These are phyloP conservation scores for Zosterops borbonicus DNA, from an alignment of 2,113 vertebrate genomes.

Conservation along the genomic window DNA sequence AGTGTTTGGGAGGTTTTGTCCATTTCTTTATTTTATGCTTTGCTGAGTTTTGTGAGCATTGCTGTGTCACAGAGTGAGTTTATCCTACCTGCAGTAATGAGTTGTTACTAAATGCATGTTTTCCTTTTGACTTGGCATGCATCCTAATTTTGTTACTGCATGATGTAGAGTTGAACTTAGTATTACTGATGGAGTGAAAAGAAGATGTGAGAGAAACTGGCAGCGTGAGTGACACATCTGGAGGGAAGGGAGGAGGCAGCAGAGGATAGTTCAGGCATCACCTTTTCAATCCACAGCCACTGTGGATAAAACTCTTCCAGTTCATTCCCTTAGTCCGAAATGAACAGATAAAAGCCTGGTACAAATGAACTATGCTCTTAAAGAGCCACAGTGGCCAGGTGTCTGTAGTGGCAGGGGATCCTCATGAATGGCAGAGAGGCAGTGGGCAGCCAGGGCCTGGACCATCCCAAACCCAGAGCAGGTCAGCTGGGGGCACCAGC, in stretches of 20 bases:
- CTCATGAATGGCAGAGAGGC: too few relatives aligned
- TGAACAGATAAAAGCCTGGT: background rate
- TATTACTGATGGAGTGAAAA: background rate
- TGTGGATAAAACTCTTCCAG: background rate
- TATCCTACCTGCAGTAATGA: background rate
- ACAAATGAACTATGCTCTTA: fast-evolving
- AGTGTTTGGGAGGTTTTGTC: background rate
- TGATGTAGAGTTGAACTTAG: background rate
- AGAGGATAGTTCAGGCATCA: background rate
- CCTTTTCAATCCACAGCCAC: background rate
- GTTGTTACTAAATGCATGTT: background rate
- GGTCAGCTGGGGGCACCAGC: background rate
- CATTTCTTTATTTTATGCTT: background rate
- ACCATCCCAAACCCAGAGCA: background rate
- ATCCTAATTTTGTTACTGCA: background rate
- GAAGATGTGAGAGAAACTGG: background rate
- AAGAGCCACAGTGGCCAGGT: background rate
- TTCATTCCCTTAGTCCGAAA: background rate
- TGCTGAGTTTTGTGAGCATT: background rate
- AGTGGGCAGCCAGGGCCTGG: background rate
- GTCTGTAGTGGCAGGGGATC: fast-evolving
- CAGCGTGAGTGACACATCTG: background rate
- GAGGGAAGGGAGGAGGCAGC: background rate
- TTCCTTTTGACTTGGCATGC: background rate
- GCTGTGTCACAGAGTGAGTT: background rate